Conservation (phyloP, 2,113 vertebrate species). For the Periophthalmodon schlosseri region DNA sequence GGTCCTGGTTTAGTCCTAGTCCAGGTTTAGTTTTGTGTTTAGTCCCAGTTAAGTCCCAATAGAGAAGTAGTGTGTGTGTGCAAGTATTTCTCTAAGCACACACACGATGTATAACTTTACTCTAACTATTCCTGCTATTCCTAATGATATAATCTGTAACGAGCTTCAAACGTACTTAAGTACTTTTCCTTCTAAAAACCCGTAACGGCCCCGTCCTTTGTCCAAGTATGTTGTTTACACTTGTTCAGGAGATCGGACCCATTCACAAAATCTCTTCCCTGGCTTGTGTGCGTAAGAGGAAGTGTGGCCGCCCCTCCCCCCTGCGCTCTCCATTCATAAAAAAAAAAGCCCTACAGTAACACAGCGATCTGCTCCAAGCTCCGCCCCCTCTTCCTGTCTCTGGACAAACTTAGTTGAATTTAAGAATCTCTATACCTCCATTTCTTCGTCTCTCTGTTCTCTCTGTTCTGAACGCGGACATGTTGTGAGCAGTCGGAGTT, state of each 20-base stretch:
- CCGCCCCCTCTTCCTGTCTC: constrained; percentile 77
- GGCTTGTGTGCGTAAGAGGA: constrained; percentile 68
- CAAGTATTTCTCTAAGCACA: too few relatives aligned
- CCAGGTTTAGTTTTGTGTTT: too few relatives aligned
- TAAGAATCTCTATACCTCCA: constrained; percentile 43
- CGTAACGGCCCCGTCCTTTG: constrained; percentile 47
- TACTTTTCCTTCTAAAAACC: background rate
- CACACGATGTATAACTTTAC: background rate
- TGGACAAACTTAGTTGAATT: constrained; percentile 69
- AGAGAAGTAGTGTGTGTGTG: background rate
- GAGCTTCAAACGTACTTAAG: background rate
- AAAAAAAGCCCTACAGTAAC: constrained; percentile 62
- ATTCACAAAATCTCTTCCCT: constrained; percentile 76
- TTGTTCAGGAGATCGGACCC: constrained; percentile 68
- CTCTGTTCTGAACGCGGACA: constrained; percentile 60
- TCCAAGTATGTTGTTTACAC: constrained; percentile 74
- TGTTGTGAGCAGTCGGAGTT: constrained; percentile 76
- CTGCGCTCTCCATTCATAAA: constrained; percentile 74
- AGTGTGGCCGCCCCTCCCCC: constrained; percentile 63
- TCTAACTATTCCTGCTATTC: background rate
- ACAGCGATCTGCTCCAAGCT: constrained; percentile 54
- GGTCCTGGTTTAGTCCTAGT: too few relatives aligned
- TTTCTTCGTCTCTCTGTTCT: constrained; percentile 24
- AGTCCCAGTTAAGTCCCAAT: too few relatives aligned
- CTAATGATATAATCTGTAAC: background rate